phyloP scores from a whole-genome alignment of 92 coral and sea anemone genomes.

The Siderastrea radians region DNA sequence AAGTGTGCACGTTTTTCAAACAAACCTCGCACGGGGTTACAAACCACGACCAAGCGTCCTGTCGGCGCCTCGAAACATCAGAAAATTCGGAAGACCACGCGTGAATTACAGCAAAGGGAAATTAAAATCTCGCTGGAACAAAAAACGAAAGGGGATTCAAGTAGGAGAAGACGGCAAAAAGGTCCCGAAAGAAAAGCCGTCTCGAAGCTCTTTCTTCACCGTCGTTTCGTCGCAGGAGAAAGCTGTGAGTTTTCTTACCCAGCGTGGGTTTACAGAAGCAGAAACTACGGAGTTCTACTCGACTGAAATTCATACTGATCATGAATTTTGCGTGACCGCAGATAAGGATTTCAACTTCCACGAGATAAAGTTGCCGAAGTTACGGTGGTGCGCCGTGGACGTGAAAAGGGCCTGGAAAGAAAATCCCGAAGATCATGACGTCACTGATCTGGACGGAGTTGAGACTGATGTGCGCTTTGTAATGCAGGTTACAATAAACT shows the following conservation, averaged over 20 bases:
- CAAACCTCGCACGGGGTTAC: constrained; percentile 71
- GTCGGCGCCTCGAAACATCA: constrained; percentile 24
- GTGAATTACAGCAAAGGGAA: not conserved
- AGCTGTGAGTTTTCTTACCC: constrained; percentile 55
- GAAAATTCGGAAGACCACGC: constrained; percentile 9
- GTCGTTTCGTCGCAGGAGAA: constrained; percentile 69
- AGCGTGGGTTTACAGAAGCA: constrained; percentile 66
- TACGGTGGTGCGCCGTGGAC: constrained; percentile 94
- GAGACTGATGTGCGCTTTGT: constrained; percentile 96
- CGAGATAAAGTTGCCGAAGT: constrained; percentile 72
- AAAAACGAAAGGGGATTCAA: not conserved
- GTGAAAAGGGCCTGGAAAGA: constrained; percentile 92
- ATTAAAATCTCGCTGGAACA: constrained; percentile 5
- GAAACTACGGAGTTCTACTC: constrained; percentile 52
- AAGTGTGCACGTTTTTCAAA: constrained; percentile 84
- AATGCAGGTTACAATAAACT: constrained; percentile 28
- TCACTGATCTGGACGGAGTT: constrained; percentile 78
- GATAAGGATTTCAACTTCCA: constrained; percentile 64
- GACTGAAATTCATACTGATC: constrained; percentile 75
- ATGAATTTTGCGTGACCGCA: constrained; percentile 75
- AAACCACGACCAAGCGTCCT: constrained; percentile 48
- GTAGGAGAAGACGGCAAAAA: constrained; percentile 61
- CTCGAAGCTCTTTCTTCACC: constrained; percentile 90
- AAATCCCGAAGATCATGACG: constrained; percentile 52
- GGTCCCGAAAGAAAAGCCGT: constrained; percentile 70